Evolutionary conservation across 2,113 vertebrate genomes (phyloP).

Genomic region (Chitala chitala): DNA sequence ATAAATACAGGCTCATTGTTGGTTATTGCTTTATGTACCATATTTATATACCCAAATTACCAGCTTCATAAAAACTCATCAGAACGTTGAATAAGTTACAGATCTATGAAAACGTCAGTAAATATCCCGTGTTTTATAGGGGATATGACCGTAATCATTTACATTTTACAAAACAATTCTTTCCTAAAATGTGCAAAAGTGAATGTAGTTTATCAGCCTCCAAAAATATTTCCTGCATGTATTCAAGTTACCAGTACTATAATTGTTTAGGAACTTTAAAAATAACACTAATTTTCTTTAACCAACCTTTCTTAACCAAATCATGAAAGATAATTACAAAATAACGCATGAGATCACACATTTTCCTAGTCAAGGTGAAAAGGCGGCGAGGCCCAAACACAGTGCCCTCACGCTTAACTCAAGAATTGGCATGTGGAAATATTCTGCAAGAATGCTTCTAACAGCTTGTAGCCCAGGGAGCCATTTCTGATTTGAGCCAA

Average conservation of each 20-base stretch:
- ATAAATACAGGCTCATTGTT: too few species aligned
- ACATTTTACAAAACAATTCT: too few species aligned
- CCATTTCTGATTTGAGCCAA: neutral
- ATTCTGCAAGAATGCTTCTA: neutral
- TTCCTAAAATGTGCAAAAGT: too few species aligned
- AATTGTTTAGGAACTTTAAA: neutral
- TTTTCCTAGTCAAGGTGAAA: constrained; percentile 10
- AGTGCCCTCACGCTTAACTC: constrained; percentile 12
- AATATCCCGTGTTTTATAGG: too few species aligned
- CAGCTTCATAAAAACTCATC: too few species aligned
- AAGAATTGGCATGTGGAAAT: constrained; percentile 15
- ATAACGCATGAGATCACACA: neutral
- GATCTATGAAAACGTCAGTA: too few species aligned
- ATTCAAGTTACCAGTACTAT: neutral
- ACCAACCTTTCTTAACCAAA: neutral
- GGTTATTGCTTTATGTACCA: too few species aligned
- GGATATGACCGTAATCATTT: too few species aligned
- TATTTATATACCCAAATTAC: too few species aligned
- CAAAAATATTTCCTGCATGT: neutral
- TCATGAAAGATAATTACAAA: neutral
- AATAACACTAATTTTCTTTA: neutral
- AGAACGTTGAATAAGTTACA: too few species aligned
- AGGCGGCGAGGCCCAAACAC: constrained; percentile 7
- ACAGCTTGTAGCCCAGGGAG: constrained; percentile 1
- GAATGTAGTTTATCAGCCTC: too few species aligned